Conservation (phyloP, 2,797 vertebrate species). For the Rhincodon typus region DNA sequence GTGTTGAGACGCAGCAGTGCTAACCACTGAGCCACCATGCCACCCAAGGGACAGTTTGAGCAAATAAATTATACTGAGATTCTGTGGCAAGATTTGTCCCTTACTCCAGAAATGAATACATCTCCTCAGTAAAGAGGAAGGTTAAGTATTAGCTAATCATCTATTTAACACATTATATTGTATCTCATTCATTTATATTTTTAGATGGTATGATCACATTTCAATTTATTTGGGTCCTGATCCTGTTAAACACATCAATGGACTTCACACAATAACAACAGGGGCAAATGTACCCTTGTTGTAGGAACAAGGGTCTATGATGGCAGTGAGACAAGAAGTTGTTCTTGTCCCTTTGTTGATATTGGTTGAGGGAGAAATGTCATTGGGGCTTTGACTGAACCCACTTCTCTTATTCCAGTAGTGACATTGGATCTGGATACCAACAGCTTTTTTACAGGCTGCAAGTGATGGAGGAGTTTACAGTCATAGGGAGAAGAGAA, state of each 20-base stretch:
- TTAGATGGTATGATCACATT: neutral
- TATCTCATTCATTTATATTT: neutral
- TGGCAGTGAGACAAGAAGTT: neutral
- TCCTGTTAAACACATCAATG: neutral
- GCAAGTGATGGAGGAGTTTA: neutral
- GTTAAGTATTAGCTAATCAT: neutral
- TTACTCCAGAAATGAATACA: neutral
- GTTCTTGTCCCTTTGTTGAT: neutral
- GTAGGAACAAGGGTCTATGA: neutral
- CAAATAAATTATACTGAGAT: neutral
- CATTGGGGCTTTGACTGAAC: neutral
- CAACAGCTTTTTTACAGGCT: neutral
- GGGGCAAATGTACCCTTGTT: neutral
- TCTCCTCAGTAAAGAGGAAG: neutral
- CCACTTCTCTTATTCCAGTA: neutral
- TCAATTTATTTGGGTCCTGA: neutral
- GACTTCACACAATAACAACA: neutral
- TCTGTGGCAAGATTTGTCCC: neutral
- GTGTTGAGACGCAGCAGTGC: too few species aligned
- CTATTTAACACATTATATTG: neutral
- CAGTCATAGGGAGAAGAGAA: neutral
- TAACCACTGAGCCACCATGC: too few species aligned
- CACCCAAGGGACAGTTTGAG: neutral
- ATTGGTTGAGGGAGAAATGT: neutral
- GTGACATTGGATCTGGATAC: neutral